These are phyloP conservation scores for Gambusia yucatana DNA, from an alignment of 2,797 vertebrate species.

Conservation along the genomic window DNA sequence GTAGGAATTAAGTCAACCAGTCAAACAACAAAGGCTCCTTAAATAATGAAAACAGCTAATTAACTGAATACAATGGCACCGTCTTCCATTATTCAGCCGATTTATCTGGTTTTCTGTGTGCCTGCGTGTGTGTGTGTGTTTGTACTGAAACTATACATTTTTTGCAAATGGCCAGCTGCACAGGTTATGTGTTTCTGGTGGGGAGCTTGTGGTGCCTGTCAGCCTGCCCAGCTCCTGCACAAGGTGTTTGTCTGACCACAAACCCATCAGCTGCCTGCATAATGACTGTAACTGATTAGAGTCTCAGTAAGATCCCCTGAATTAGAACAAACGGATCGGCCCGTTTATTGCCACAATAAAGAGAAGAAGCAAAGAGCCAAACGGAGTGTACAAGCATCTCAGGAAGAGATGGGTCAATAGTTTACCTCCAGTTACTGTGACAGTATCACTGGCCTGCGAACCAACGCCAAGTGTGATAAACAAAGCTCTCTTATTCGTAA, in stretches of 20 bases:
- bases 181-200: conserved; percentile 9
- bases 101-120: conserved; percentile 4
- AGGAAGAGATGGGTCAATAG: conserved; percentile 40
- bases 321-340: conserved; percentile 76
- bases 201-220: conserved; percentile 9
- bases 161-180: conserved; percentile 39
- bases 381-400: conserved; percentile 42
- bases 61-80: conserved; percentile 26
- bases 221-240: conserved; percentile 41
- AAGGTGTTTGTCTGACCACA: conserved; percentile 62
- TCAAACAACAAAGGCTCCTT: conserved; percentile 31
- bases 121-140: background rate
- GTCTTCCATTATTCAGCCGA: conserved; percentile 14
- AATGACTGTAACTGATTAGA: conserved; percentile 78
- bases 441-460: conserved; percentile 33
- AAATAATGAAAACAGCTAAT: conserved; percentile 50
- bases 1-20: conserved; percentile 6
- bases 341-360: conserved; percentile 75
- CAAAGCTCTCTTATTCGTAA: conserved; percentile 15
- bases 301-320: conserved; percentile 74
- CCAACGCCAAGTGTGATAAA: conserved; percentile 19
- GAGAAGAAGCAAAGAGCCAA: conserved; percentile 64
- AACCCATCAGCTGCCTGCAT: conserved; percentile 73
- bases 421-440: conserved; percentile 48
- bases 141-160: background rate